Percentiles rank a stretch among this genome's conserved stretches.
These are phyloP conservation scores for Pentalonia nigronervosa DNA, from an alignment of 1,140 invertebrate genomes.

Conservation along the genomic window DNA sequence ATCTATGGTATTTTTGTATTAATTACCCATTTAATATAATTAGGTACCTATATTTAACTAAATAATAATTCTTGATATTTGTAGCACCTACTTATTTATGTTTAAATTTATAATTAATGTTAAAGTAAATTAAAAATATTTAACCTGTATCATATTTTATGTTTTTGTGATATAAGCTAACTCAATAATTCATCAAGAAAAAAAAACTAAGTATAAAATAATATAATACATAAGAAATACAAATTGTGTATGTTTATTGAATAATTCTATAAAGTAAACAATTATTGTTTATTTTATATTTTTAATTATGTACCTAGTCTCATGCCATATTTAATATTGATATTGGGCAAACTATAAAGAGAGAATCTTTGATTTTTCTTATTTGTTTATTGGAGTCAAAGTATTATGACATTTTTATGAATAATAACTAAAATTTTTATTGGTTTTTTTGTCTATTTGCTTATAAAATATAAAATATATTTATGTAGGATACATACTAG, in stretches of 20 bases:
- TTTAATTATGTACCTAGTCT: background rate
- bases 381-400: background rate
- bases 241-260: background rate
- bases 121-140: background rate
- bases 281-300: background rate
- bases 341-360: background rate
- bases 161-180: background rate
- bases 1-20: background rate
- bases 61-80: background rate
- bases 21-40: background rate
- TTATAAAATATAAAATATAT: background rate
- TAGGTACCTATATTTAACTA: background rate
- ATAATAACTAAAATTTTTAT: background rate
- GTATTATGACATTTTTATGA: background rate
- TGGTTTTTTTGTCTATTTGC: background rate
- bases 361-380: background rate
- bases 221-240: background rate
- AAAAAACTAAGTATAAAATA: too few species aligned
- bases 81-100: background rate
- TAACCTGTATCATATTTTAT: background rate
- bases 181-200: background rate
- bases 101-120: background rate
- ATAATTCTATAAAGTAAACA: too few species aligned
- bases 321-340: background rate
- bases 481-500: background rate